phyloP scores from a whole-genome alignment of 2,888 invertebrate genomes.

The Epiblema foenella region DNA sequence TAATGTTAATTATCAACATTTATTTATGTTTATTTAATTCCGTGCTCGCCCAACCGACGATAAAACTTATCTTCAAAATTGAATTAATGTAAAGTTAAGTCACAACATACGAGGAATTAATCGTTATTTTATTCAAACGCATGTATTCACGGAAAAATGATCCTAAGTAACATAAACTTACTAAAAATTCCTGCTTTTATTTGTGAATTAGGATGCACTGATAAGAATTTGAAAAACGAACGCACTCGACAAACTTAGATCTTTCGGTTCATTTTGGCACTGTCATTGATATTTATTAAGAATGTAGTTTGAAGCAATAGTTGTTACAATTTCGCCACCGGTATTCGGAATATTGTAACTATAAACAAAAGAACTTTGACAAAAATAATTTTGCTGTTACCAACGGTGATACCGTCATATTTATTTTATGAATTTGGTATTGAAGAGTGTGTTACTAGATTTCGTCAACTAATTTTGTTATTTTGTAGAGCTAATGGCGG shows the following conservation, averaged over 20 bases:
- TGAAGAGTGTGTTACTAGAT: not conserved
- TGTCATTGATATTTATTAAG: not conserved
- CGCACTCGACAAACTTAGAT: not conserved
- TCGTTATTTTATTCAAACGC: constrained; percentile 47
- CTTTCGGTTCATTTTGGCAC: not conserved
- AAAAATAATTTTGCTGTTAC: constrained; percentile 1
- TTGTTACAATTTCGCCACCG: not conserved
- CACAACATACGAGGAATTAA: constrained; percentile 44
- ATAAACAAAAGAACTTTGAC: constrained; percentile 1
- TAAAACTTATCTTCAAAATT: constrained; percentile 37
- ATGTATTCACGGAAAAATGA: not conserved
- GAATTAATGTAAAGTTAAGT: constrained; percentile 27
- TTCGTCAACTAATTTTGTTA: not conserved
- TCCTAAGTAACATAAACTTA: not conserved
- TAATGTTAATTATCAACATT: constrained; percentile 23
- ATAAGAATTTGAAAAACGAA: constrained; percentile 11
- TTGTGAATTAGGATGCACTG: constrained; percentile 5
- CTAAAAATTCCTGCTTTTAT: not conserved
- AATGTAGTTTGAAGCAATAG: not conserved
- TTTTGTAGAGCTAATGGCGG: not conserved
- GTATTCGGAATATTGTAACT: not conserved
- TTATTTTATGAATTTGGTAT: not conserved
- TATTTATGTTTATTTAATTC: constrained; percentile 24
- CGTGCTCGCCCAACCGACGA: constrained; percentile 22
- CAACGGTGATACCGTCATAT: not conserved